Evolutionary conservation across 2,797 vertebrate genomes (phyloP), one percentile per base, ranked within the genome.

Genomic region (Melanotaenia nigrans): DNA sequence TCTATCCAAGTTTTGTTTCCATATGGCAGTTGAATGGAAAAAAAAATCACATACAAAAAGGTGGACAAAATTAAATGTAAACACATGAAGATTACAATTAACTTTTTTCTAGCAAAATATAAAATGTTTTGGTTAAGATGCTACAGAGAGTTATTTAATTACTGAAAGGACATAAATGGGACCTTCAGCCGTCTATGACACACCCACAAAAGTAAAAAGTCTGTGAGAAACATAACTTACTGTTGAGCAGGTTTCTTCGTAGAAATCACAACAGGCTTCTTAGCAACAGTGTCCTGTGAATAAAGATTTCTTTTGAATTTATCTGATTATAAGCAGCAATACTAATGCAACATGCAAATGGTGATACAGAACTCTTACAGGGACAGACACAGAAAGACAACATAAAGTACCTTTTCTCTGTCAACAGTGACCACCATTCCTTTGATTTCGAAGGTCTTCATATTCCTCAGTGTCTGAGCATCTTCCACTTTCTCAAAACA

Each of bases 401-500:
- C 20, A 1, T 49, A 9, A 1, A 1, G n/a, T 86, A 94, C 94
- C 89, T 75, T 84, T 18, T 88, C 79, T 59, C 47, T 55, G 65
- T 32, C 38, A 24, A 97, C 77, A 6, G 55, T 83, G 61, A 97
- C 65, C 1, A 1, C 14, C 1, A 64, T 80, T 20, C 94, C 93
- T 16, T 91, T 94, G 0, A 97, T 76, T 72, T 85, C 5, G 9
- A 93, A 0, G 85, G 81, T 65, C 86, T 93, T 79, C 57, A 56
- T 0, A 40, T 85, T 93, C 72, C 90, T 93, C 7, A 97, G 79
- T n/a, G 94, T 94, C 28, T 90, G 84, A 24, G 96, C 93, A 0
- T 95, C 93, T 61, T 96, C 95, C 67, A 89, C 94, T 68, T 92
- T 95, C 80, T 96, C 95, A 82, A 96, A 97, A 83, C 92, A 91